Percentiles rank a stretch among this genome's conserved stretches.
Evolutionary conservation across 2,888 invertebrate genomes (phyloP).

Genomic region (Camponotus fellah): DNA sequence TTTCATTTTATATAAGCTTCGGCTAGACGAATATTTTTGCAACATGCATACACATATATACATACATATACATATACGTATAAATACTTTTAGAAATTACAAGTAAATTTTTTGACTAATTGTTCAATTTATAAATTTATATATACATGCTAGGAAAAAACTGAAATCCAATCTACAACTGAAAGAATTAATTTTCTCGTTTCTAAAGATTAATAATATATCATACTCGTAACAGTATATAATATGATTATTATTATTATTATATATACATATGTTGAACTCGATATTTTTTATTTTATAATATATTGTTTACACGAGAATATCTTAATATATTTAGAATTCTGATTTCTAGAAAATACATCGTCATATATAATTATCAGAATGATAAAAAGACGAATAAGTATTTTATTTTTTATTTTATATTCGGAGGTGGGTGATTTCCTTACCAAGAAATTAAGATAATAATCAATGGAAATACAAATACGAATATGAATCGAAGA

Average conservation of each 20-base stretch:
- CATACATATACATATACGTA: background rate
- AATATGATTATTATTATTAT: background rate
- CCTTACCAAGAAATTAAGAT: slow-evolving; percentile 46
- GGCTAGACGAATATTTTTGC: background rate
- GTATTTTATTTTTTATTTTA: slow-evolving; percentile 5
- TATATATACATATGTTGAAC: background rate
- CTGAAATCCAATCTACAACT: background rate
- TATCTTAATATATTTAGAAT: slow-evolving; percentile 29
- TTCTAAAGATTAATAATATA: background rate
- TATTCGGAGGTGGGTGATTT: slow-evolving; percentile 57
- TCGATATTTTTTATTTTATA: background rate
- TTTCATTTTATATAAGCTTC: slow-evolving; percentile 11
- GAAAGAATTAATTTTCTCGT: background rate
- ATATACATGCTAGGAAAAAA: background rate
- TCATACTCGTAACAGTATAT: background rate
- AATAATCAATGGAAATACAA: slow-evolving; percentile 12
- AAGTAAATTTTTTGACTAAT: too few species aligned
- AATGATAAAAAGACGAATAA: slow-evolving; percentile 4
- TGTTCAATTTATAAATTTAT: too few species aligned
- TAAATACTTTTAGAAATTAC: background rate
- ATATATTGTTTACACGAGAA: background rate
- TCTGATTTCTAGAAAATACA: slow-evolving; percentile 2
- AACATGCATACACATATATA: background rate
- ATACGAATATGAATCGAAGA: slow-evolving; percentile 23
- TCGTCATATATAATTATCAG: background rate